Evolutionary conservation across 2,113 vertebrate species (phyloP), one percentile per base, ranked within the genome.

Genomic region (Manacus vitellinus): DNA sequence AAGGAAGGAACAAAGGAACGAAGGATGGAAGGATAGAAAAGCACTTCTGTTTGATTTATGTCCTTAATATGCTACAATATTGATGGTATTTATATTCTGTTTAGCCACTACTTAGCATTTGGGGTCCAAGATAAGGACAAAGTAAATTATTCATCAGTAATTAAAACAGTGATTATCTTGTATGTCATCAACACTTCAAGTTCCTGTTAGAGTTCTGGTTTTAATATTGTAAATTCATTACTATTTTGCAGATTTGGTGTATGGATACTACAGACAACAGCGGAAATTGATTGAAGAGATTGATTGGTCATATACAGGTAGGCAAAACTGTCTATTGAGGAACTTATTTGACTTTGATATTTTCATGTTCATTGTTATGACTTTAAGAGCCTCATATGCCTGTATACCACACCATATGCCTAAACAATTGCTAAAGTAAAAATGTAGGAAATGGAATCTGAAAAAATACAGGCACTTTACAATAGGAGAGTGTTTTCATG

Each of bases 221-320:
- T 95, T 95, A n/a, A 13, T 96, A 43, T 70, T 98, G 49, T 91
- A 62, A 81, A 75, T 89, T 72, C 31, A 19, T 95, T 71, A 10
- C 20, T 98, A 28, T 95, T 46, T 98, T 98, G 46, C 93, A 98
- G 98, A 98, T 94, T 90, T 97, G 97, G 97, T 96, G 79, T 98
- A 98, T 80, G 98, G 98, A 95, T 99, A 99, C 90, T 99, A 99
- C 88, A 98, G 99, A 98, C 99, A 99, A 59, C 99, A 99, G 74
- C 97, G 99, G 87, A 99, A 99, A 97, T 97, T 99, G 97, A 97
- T 98, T 74, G 99, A 99, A 94, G 99, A 99, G 85, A 98, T 99
- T 74, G 99, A 99, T 90, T 99, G 99, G 99, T 99, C 99, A 9
- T 99, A 99, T 9, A 98, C 99, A 96, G 99, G 99, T 99, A 98